These are phyloP conservation scores for Gila robusta DNA, from an alignment of 2,797 vertebrate species.

Conservation along the genomic window DNA sequence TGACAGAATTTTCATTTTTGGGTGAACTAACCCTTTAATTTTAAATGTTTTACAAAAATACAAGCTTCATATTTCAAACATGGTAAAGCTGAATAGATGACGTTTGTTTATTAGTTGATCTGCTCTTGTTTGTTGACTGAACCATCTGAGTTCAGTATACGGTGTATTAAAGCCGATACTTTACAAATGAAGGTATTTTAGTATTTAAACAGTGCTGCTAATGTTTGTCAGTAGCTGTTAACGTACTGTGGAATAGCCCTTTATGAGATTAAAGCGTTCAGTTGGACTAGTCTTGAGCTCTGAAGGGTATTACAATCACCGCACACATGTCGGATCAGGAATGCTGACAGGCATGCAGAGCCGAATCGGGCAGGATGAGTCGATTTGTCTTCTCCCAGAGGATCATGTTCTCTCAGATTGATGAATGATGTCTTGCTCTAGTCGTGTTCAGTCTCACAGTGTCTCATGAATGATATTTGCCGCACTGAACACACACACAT, in stretches of 20 bases:
- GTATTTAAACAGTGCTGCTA: background rate
- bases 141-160: background rate
- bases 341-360: conserved; percentile 2
- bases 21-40: background rate
- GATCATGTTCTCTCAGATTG: conserved; percentile 37
- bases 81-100: background rate
- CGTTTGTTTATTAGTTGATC: background rate
- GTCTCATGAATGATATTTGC: conserved; percentile 55
- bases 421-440: conserved; percentile 44
- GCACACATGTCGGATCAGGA: conserved; percentile 16
- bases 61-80: background rate
- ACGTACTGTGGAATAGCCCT: background rate
- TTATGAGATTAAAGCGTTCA: conserved; percentile 40
- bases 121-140: background rate
- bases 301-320: conserved; percentile 28
- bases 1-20: no score
- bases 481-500: conserved; percentile 52
- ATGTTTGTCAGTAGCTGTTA: background rate
- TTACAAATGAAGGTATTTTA: conserved; percentile 5
- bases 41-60: background rate
- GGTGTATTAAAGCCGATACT: background rate
- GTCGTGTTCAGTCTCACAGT: conserved; percentile 13
- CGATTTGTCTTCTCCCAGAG: conserved; percentile 29
- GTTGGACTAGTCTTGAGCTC: conserved; percentile 39
- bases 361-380: background rate